Evolutionary conservation across 1,140 invertebrate species (phyloP), one percentile per base, ranked within the genome.

Genomic region (Ceratosolen fusciceps): DNA sequence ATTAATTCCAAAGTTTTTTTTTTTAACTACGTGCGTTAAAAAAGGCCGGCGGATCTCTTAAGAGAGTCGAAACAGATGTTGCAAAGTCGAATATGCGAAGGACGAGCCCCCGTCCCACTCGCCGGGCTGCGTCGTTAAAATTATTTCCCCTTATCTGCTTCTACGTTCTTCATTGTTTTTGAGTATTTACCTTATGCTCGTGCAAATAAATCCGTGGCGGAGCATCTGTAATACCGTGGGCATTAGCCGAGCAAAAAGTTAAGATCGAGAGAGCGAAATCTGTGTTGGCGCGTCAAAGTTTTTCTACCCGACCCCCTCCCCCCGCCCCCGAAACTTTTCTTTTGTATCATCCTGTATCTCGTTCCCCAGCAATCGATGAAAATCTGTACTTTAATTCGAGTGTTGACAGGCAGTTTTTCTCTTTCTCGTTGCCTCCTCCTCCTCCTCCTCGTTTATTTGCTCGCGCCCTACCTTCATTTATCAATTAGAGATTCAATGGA

Each of bases 1-100:
- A 87, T 85, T 88, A 88, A 87, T 88, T 88, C 7, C 85, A 85
- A 87, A 87, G 84, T 87, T 87, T 83, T n/a, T n/a, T n/a, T n/a
- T n/a, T n/a, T 86, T 83, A 82, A 81, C 79, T 31, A 37, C 39
- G 39, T 82, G 75, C 75, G 80, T 86, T 39, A 60, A 81, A 72
- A 62, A 77, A 82, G 74, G 79, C 79, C 65, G 78, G 80, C n/a
- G n/a, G 72, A 77, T 77, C 62, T 79, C 68, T 70, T 43, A 19
- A 47, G n/a, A 47, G n/a, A 74, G 14, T 73, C 56, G 67, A 79
- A 79, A 65, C 70, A 79, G 70, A 79, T 79, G 58, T 73, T 65
- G 70, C 70, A 26, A 74, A 65, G 39, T 58, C 37, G 62, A 84
- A 73, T 82, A 70, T 62, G 29, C 39, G 47, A 37, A 31, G 16